Evolutionary conservation across 2,113 vertebrate species (phyloP).

Genomic region (Pitta sordida): DNA sequence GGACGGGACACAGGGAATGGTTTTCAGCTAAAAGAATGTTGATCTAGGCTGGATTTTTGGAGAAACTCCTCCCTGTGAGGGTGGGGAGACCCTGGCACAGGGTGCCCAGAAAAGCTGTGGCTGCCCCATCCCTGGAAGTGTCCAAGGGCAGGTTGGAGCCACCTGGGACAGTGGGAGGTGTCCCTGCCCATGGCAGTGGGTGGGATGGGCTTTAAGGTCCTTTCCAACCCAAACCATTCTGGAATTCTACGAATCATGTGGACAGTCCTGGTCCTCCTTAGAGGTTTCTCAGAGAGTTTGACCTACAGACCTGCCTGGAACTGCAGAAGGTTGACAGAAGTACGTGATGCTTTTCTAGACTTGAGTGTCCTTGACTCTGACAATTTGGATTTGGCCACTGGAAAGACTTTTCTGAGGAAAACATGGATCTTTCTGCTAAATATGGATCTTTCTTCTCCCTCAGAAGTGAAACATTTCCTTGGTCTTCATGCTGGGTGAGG

Average conservation of each 20-base stretch:
- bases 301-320: not conserved
- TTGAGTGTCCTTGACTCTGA: not conserved
- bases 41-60: not conserved
- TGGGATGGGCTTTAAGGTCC: not conserved
- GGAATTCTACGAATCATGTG: not conserved
- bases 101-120: not conserved
- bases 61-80: accelerated
- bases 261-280: not conserved
- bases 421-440: not conserved
- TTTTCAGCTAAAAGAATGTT: not conserved
- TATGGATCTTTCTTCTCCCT: not conserved
- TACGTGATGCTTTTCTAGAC: not conserved
- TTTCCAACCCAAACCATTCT: not conserved
- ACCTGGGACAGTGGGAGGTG: accelerated
- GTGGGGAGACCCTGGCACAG: not conserved
- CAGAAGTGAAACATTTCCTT: not conserved
- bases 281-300: not conserved
- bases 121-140: not conserved
- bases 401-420: not conserved
- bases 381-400: not conserved
- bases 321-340: not conserved
- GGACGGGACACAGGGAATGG: not conserved
- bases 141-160: not conserved
- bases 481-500: not conserved
- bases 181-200: not conserved